Base-by-base conservation (phyloP, 1,140 invertebrate genomes). In the Drosophila miranda region DNA sequence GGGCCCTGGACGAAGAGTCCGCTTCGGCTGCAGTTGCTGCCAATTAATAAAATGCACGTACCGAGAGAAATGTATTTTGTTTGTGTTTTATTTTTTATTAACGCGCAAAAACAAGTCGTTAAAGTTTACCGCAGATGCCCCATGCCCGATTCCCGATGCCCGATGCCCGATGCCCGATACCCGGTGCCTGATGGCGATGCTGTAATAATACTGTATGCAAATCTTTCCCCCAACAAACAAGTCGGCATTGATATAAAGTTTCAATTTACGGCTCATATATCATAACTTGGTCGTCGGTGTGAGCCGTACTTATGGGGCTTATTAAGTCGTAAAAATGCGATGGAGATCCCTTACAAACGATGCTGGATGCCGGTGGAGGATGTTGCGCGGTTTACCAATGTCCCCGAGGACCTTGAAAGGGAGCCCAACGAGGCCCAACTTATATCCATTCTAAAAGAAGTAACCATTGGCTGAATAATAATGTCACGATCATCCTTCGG, bases 221-320 rank as follows among this genome's bases (percentile, higher is more conserved):
- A 86, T 86, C 74, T 77, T 68, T 73, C 43, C 46, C 68, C 74
- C 72, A 59, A 44, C 42, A 56, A 43, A 26, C 41, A 30, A 58
- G 52, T 41, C 62, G 71, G 61, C 72, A 75, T 75, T 75, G 72
- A 86, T 84, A 84, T 84, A 81, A 84, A 86, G 77, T 86, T 87
- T 86, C 81, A 87, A 86, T 86, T 86, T 86, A 86, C 81, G 81
- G 70, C 58, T 86, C 82, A 86, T 86, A 87, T 86, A 86, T 86
- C 82, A 86, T 87, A 87, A 77, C 56, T 77, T 75, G 75, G 63
- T 49, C 30, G 14, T 30, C 30, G 30, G 30, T 8, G 30, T 30
- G 30, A 30, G 19, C 50, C 44, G 68, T 72, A 72, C 68, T 71
- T 59, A 55, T 52, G 52, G 42, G 76, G 73, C 82, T 78, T 86